These are phyloP conservation scores for Mystacides longicornis DNA, from an alignment of 2,888 invertebrate species.

Conservation along the genomic window DNA sequence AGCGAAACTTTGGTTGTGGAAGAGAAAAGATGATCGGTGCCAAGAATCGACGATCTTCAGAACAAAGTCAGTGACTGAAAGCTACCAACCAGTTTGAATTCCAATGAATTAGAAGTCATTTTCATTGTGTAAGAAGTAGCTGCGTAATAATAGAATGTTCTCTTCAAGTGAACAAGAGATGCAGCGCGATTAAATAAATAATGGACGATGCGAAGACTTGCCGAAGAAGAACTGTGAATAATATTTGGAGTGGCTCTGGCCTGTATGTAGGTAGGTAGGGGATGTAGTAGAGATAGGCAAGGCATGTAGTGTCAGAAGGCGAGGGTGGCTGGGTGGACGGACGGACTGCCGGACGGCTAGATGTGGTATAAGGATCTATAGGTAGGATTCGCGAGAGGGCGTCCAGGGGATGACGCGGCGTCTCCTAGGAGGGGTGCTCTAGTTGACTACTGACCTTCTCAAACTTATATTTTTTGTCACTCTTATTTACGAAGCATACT, in stretches of 20 bases:
- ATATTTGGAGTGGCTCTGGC: neutral
- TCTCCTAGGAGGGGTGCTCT: constrained; percentile 1
- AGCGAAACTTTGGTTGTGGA: too few species aligned
- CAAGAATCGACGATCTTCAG: too few species aligned
- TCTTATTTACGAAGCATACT: too few species aligned
- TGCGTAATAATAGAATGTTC: too few species aligned
- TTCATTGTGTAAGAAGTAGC: too few species aligned
- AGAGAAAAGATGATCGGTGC: too few species aligned
- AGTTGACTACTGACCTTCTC: neutral
- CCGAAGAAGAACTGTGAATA: neutral
- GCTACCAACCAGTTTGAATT: too few species aligned
- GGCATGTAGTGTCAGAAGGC: neutral
- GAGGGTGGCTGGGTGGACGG: constrained; percentile 1
- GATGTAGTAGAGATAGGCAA: neutral
- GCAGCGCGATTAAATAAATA: too few species aligned
- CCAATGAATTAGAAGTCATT: too few species aligned
- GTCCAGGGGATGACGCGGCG: constrained; percentile 15
- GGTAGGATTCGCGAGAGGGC: constrained; percentile 4
- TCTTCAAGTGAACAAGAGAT: too few species aligned
- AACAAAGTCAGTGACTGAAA: too few species aligned
- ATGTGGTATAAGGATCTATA: neutral
- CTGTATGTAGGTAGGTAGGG: neutral
- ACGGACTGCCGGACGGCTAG: neutral
- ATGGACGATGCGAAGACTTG: neutral
- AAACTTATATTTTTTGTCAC: too few species aligned